Percentiles rank a stretch among this genome's conserved stretches.
phyloP scores from a whole-genome alignment of 92 coral and sea anemone genomes.

The Porites divaricata region DNA sequence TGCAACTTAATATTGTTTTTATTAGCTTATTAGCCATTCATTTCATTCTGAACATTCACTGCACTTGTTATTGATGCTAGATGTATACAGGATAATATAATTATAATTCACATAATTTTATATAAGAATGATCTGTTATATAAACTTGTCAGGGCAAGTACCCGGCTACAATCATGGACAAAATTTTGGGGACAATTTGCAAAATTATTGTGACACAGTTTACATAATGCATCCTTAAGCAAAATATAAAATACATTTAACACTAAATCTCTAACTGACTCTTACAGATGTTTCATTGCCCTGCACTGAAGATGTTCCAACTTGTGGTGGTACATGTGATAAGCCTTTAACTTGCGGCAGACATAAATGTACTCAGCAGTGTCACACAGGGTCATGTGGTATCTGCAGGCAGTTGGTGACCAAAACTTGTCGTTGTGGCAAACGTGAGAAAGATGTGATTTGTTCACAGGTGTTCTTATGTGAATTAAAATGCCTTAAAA shows the following conservation, averaged over 20 bases:
- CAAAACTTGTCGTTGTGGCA: slow-evolving; percentile 92
- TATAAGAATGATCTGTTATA: too few species aligned
- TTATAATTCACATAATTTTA: too few species aligned
- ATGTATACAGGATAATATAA: too few species aligned
- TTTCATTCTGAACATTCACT: too few species aligned
- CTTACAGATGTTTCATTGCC: slow-evolving; percentile 76
- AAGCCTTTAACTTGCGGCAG: slow-evolving; percentile 84
- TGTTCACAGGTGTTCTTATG: slow-evolving; percentile 90
- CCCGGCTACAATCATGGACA: too few species aligned
- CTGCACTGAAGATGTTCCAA: slow-evolving; percentile 92
- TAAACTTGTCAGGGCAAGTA: too few species aligned
- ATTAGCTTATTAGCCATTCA: too few species aligned
- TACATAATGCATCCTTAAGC: neutral
- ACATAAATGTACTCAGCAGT: slow-evolving; percentile 89
- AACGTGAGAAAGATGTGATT: slow-evolving; percentile 82
- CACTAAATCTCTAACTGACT: slow-evolving; percentile 5
- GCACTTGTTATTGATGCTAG: too few species aligned
- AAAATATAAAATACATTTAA: neutral
- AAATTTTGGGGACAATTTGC: too few species aligned
- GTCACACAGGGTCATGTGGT: slow-evolving; percentile 93
- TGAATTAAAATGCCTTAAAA: slow-evolving; percentile 81
- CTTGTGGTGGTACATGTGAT: slow-evolving; percentile 95
- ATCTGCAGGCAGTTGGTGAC: slow-evolving; percentile 89
- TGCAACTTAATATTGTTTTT: too few species aligned
- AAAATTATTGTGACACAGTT: too few species aligned